phyloP scores from a whole-genome alignment of 2,888 invertebrate genomes.

The Chorisops tibialis region DNA sequence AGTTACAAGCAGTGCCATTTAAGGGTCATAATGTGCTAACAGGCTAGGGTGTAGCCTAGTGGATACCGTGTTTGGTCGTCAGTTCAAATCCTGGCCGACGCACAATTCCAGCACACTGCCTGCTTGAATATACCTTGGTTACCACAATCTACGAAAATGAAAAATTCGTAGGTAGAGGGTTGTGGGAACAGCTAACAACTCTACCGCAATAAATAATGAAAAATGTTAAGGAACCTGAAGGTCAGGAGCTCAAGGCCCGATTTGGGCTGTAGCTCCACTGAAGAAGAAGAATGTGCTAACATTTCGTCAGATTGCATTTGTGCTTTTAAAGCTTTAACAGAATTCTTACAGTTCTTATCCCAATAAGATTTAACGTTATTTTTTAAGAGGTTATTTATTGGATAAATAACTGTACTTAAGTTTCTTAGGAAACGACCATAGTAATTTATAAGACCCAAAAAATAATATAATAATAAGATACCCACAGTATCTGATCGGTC shows the following conservation, averaged over 20 bases:
- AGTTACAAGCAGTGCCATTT: constrained; percentile 34
- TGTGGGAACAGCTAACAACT: too few relatives aligned
- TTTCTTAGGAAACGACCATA: constrained; percentile 42
- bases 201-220: too few relatives aligned
- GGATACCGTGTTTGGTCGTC: too few relatives aligned
- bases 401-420: constrained; percentile 39
- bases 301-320: constrained; percentile 30
- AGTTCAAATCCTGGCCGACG: too few relatives aligned
- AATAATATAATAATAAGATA: constrained; percentile 39
- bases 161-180: too few relatives aligned
- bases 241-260: too few relatives aligned
- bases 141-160: too few relatives aligned
- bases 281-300: neutral
- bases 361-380: constrained; percentile 37
- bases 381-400: constrained; percentile 38
- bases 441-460: constrained; percentile 42
- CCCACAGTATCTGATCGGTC: constrained; percentile 38
- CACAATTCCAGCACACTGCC: too few relatives aligned
- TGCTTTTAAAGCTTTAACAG: constrained; percentile 38
- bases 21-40: neutral
- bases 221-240: too few relatives aligned
- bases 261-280: constrained; percentile 20
- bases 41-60: too few relatives aligned
- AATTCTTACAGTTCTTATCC: constrained; percentile 34
- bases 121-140: too few relatives aligned